Evolutionary conservation across 1,140 invertebrate genomes (phyloP).

Genomic region (Arion vulgaris): DNA sequence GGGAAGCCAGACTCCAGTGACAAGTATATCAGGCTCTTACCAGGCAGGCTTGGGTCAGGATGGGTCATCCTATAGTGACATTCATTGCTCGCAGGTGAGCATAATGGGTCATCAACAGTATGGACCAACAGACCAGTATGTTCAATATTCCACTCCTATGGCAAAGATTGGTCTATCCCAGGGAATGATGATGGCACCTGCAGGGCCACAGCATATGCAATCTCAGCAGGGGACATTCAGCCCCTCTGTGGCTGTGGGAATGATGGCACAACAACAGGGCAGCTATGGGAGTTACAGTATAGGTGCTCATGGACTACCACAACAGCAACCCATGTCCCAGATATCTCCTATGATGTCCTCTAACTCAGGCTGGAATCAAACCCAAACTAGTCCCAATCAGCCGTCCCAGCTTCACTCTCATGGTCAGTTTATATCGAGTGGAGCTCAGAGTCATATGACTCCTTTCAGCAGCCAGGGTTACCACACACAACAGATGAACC

Average conservation of each 20-base stretch:
- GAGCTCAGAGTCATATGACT: conserved; percentile 10
- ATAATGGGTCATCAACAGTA: conserved; percentile 39
- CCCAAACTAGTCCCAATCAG: conserved; percentile 52
- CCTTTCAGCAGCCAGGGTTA: conserved; percentile 25
- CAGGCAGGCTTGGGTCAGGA: conserved; percentile 27
- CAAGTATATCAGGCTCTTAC: conserved; percentile 28
- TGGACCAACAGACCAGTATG: conserved; percentile 16
- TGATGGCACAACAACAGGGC: conserved; percentile 37
- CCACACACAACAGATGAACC: conserved; percentile 34
- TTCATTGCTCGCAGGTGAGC: conserved; percentile 12
- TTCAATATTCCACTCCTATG: conserved; percentile 34
- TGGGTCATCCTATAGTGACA: conserved; percentile 5
- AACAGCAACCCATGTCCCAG: conserved; percentile 37
- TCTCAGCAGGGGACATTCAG: conserved; percentile 61
- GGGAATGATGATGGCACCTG: conserved; percentile 41
- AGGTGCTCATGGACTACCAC: conserved; percentile 28
- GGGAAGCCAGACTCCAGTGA: conserved; percentile 3
- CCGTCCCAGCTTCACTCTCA: conserved; percentile 3
- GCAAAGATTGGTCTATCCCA: conserved; percentile 34
- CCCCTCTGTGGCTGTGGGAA: conserved; percentile 45
- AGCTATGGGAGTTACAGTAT: conserved; percentile 28
- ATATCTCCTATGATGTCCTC: conserved; percentile 36
- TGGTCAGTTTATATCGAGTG: conserved; percentile 47
- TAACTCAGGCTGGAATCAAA: conserved; percentile 45
- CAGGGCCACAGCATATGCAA: conserved; percentile 42